Base-by-base conservation (phyloP, 2,797 vertebrate species). In the Notoglanidium macrostoma region DNA sequence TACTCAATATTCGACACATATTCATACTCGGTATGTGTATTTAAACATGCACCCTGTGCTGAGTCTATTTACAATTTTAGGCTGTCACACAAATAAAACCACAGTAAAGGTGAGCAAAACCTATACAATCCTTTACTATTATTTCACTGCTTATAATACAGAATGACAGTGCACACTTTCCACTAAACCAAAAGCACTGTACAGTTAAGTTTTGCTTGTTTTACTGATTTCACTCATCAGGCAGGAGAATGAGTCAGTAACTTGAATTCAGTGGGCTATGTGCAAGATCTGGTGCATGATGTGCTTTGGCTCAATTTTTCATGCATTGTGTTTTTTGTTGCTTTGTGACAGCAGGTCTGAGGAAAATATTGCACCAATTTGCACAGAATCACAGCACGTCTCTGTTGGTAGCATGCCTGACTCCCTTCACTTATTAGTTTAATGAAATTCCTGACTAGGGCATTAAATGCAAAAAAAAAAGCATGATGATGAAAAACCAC, bases 341-440 rank as follows among this genome's bases (percentile, higher is more conserved):
- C n/a, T 26, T 63, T 61, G 55, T 80, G 57, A 46, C 14, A 63
- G 51, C 23, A 40, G 7, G 21, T 12, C 35, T 59, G 35, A 40
- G 32, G 7, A 49, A 9, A 78, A 15, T 4, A 8, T 78, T 8
- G 12, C 17, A 44, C 6, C 7, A n/a, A 63, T 8, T 9, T 44
- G 46, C 11, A 81, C 79, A 82, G 44, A 46, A 19, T 65, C 26
- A 19, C 26, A 12, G 21, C 14, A 14, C 23, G 46, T n/a, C 0
- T 2, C 26, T 49, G 7, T 5, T 26, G 44, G 17, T 49, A 29
- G 15, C 14, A 65, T 49, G 2, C 26, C 67, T 29, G 46, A 40
- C 79, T 74, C 49, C 76, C 9, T 59, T 57, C 23, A 70, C 78
- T 87, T 81, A 72, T 85, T 73, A 72, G 63, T 68, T 86, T 72